phyloP scores from a whole-genome alignment of 1,140 invertebrate species.

The Drosophila kohkoa region DNA sequence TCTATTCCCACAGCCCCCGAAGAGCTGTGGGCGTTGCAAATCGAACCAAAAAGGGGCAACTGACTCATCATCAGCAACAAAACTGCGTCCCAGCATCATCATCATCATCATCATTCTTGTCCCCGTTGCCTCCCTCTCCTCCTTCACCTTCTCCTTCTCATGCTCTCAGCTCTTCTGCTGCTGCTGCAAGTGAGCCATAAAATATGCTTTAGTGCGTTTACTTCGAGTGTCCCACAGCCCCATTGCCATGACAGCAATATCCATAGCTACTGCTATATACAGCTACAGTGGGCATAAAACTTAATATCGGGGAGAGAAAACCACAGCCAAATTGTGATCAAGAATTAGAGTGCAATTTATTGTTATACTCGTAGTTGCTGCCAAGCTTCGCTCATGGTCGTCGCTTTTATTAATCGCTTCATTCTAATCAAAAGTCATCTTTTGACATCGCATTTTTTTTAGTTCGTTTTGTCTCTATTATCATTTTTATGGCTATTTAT shows the following conservation, averaged over 20 bases:
- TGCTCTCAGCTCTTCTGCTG: neutral
- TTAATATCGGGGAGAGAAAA: neutral
- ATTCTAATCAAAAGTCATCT: neutral
- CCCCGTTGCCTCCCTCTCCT: slow-evolving; percentile 3
- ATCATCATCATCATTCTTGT: slow-evolving; percentile 41
- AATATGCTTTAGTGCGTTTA: slow-evolving; percentile 71
- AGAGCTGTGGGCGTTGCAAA: slow-evolving; percentile 43
- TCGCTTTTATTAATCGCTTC: neutral
- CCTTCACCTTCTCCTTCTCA: no score
- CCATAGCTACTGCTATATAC: neutral
- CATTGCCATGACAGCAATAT: slow-evolving; percentile 21
- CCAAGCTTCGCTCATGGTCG: neutral
- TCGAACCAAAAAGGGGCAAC: slow-evolving; percentile 38
- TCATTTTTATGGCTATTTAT: neutral
- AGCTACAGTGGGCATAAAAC: slow-evolving; percentile 22
- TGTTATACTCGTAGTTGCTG: neutral
- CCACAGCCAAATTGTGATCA: neutral
- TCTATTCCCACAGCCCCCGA: slow-evolving; percentile 24
- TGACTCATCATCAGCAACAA: slow-evolving; percentile 60
- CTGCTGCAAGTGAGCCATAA: slow-evolving; percentile 78
- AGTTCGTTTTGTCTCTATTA: neutral
- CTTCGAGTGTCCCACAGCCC: slow-evolving; percentile 26
- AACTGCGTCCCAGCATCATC: slow-evolving; percentile 47
- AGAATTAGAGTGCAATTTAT: neutral
- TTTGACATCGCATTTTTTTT: neutral